Percentiles rank a stretch among this genome's conserved stretches.
Evolutionary conservation across 1,140 invertebrate genomes (phyloP).

Genomic region (Bombus sylvicola): DNA sequence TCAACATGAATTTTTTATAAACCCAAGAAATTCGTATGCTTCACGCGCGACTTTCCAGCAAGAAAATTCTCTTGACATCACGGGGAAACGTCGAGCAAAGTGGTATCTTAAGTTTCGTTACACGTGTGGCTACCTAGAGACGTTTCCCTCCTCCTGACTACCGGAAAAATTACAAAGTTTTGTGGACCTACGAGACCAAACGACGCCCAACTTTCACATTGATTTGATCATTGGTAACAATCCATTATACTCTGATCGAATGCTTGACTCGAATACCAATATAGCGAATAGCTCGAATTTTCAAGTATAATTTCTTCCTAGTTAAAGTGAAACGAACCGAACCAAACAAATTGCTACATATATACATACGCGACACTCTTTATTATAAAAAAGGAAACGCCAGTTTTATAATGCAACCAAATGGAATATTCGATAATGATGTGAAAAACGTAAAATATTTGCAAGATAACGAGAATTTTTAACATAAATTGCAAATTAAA

Average conservation of each 20-base stretch:
- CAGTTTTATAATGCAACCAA: not conserved
- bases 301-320: not conserved
- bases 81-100: constrained; percentile 18
- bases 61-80: constrained; percentile 46
- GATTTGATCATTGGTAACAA: not conserved
- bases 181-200: not conserved
- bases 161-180: constrained; percentile 57
- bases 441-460: too few species aligned
- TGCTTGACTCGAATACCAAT: not conserved
- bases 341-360: not conserved
- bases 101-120: constrained; percentile 56
- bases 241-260: not conserved
- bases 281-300: not conserved
- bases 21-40: constrained; percentile 40
- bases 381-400: not conserved
- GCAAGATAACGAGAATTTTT: not conserved
- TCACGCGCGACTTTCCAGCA: not conserved
- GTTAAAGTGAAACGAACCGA: not conserved
- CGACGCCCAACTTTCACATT: constrained; percentile 3
- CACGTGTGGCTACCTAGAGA: constrained; percentile 51
- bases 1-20: constrained; percentile 51
- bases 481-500: too few species aligned
- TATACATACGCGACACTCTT: not conserved
- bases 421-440: not conserved
- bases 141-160: constrained; percentile 11